Conservation (phyloP, 2,888 invertebrate species). For the Pammene aurita region DNA sequence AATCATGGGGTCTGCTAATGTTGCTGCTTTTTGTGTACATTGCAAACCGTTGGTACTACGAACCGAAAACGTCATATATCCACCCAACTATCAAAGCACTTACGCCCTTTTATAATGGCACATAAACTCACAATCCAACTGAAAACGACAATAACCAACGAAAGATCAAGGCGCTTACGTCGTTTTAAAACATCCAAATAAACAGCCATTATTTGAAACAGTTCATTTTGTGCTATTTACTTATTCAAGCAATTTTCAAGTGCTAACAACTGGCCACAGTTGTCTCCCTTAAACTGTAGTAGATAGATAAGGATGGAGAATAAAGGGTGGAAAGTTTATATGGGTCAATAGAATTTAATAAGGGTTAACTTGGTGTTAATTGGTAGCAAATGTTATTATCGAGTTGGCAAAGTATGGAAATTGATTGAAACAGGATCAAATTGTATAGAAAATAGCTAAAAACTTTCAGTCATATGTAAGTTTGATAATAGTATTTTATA, state of each 20-base stretch:
- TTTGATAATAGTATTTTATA: no score
- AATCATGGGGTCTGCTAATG: slow-evolving; percentile 33
- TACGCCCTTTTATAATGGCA: background rate
- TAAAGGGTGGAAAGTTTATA: background rate
- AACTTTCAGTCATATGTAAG: no score
- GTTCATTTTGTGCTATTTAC: slow-evolving; percentile 25
- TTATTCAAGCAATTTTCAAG: slow-evolving; percentile 7
- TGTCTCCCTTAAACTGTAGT: background rate
- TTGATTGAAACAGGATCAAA: background rate
- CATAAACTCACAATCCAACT: background rate
- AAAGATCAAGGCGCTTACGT: background rate
- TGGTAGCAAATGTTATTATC: background rate
- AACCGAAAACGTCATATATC: background rate
- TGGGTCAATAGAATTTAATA: slow-evolving; percentile 10
- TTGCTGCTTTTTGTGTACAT: slow-evolving; percentile 35
- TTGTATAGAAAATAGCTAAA: background rate
- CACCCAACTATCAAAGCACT: background rate
- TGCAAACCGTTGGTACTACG: background rate
- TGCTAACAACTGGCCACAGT: background rate
- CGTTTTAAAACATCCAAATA: background rate
- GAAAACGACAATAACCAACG: background rate
- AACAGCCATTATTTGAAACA: slow-evolving; percentile 6
- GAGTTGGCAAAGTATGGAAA: background rate
- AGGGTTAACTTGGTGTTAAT: slow-evolving; percentile 1
- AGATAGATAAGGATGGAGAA: background rate